Evolutionary conservation across 2,113 vertebrate species (phyloP).

Genomic region (Odocoileus hemionus): DNA sequence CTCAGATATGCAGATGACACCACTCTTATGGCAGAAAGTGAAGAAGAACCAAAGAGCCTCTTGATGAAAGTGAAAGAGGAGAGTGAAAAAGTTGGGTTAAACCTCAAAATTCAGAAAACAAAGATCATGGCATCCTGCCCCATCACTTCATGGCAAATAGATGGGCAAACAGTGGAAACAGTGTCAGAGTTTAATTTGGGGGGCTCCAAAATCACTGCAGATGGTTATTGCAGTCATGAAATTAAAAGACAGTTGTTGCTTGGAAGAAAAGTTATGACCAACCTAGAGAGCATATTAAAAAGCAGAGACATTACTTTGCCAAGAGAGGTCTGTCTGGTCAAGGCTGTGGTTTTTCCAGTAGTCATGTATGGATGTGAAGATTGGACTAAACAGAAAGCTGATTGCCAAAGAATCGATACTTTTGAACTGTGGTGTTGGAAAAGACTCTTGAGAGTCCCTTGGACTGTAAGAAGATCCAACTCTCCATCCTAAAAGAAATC

Average conservation of each 20-base stretch:
- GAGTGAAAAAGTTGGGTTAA: neutral
- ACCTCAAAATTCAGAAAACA: neutral
- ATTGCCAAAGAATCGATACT: neutral
- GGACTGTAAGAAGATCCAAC: neutral
- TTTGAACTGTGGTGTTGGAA: neutral
- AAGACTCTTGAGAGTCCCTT: neutral
- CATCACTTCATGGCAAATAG: neutral
- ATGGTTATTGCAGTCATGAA: neutral
- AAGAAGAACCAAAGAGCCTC: neutral
- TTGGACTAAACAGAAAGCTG: neutral
- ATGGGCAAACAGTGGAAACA: neutral
- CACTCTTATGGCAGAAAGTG: neutral
- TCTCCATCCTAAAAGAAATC: neutral
- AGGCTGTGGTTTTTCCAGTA: neutral
- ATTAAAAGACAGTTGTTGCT: neutral
- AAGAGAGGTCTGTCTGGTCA: rapidly evolving
- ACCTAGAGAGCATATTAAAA: neutral
- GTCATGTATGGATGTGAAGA: neutral
- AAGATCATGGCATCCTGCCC: neutral
- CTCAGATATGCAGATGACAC: neutral
- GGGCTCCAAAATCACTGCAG: neutral
- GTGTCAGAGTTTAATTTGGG: neutral
- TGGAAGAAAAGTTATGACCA: neutral
- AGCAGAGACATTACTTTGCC: neutral
- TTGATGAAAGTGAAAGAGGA: neutral